A percentile compares a stretch with the other conserved stretches of the same genome.
phyloP scores from a whole-genome alignment of 2,888 invertebrate species.

The Agrochola lychnidis region DNA sequence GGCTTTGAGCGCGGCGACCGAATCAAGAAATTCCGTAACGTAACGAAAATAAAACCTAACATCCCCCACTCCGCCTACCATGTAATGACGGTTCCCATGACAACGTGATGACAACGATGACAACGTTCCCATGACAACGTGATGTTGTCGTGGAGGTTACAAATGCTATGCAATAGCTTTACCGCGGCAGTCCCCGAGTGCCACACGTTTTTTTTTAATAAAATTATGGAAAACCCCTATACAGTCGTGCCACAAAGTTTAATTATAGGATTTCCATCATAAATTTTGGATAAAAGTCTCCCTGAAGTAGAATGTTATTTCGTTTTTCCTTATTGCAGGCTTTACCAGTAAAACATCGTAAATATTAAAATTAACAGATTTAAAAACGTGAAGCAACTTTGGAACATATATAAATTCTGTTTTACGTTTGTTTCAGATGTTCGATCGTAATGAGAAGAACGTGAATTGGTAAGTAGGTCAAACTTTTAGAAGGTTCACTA shows the following conservation, averaged over 20 bases:
- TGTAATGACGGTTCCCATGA: too few relatives aligned
- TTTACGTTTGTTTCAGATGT: slow-evolving; percentile 65
- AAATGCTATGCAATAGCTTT: too few relatives aligned
- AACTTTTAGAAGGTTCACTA: slow-evolving; percentile 40
- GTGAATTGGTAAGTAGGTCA: slow-evolving; percentile 65
- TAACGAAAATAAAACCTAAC: too few relatives aligned
- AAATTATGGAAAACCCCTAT: slow-evolving; percentile 62
- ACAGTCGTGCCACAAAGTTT: slow-evolving; percentile 66
- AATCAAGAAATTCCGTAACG: too few relatives aligned
- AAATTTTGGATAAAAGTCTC: slow-evolving; percentile 30
- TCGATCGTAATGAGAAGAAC: slow-evolving; percentile 52
- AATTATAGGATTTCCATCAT: slow-evolving; percentile 71
- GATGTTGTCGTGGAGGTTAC: too few relatives aligned
- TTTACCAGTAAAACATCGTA: slow-evolving; percentile 28
- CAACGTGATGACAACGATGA: too few relatives aligned
- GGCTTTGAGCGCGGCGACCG: too few relatives aligned
- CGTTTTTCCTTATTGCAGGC: slow-evolving; percentile 46
- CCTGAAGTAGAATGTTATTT: slow-evolving; percentile 37
- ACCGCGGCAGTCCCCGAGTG: too few relatives aligned
- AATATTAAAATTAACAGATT: slow-evolving; percentile 38
- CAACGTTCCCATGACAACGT: too few relatives aligned
- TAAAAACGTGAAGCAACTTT: slow-evolving; percentile 10
- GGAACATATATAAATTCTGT: slow-evolving; percentile 41
- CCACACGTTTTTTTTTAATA: slow-evolving; percentile 76
- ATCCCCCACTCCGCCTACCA: too few relatives aligned